phyloP scores from a whole-genome alignment of 2,113 vertebrate genomes.

The Fulica atra region DNA sequence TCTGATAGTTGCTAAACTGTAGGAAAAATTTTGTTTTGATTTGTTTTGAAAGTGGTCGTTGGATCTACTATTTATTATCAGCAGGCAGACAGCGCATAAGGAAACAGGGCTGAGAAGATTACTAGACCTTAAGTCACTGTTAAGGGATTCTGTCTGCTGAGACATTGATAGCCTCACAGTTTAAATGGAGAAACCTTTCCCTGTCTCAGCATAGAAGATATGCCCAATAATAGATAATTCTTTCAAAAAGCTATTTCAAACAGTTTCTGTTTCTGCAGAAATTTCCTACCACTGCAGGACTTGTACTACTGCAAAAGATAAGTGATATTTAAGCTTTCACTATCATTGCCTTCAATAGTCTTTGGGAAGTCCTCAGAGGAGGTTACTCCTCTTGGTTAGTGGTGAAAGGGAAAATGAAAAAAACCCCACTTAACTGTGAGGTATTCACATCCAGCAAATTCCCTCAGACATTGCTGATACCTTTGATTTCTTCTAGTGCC shows the following conservation, averaged over 20 bases:
- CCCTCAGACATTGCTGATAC: neutral
- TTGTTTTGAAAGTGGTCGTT: neutral
- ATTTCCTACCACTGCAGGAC: too few species aligned
- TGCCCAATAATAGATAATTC: neutral
- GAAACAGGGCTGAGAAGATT: neutral
- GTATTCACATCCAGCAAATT: neutral
- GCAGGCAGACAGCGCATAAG: neutral
- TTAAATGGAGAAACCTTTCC: neutral
- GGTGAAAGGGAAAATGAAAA: neutral
- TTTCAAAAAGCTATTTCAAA: neutral
- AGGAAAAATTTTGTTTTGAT: neutral
- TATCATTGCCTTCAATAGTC: neutral
- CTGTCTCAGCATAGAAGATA: neutral
- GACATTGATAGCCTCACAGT: neutral
- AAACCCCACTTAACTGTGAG: neutral
- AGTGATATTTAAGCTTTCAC: neutral
- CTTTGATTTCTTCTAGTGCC: neutral
- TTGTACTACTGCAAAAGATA: neutral
- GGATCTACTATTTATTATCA: neutral
- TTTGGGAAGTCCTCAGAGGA: neutral
- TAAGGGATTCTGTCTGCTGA: neutral
- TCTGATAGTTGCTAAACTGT: neutral
- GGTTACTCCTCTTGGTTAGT: neutral
- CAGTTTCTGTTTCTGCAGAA: neutral
- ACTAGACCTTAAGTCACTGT: neutral